Evolutionary conservation across 2,113 vertebrate genomes (phyloP), one percentile per base, ranked within the genome.

Genomic region (Sylvilagus bachmani): DNA sequence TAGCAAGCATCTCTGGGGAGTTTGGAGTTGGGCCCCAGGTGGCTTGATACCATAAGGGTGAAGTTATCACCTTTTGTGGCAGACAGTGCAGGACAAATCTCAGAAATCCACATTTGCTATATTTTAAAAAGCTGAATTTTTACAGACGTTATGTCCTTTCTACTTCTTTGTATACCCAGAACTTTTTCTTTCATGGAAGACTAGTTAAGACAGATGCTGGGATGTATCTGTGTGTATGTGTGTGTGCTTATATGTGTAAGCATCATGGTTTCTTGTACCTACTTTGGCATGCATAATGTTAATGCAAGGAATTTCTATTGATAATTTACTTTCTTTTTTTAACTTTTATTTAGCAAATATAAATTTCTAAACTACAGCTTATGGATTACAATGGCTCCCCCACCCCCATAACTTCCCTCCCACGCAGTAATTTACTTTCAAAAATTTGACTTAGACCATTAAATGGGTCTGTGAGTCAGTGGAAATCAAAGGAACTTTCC

Each of bases 51-150:
- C 38, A 8, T 25, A 14, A 55, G 0, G 19, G 21, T 1, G 12
- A 89, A 6, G 1, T 44, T 80, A n/a, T 81, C 5, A 75, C 10
- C n/a, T 69, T 69, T 10, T 79, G 5, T 10, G n/a, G 4, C 29
- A 70, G 44, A 67, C 0, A 1, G 16, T 22, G 10, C 61, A 86
- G 2, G 55, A 27, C 49, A 25, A 44, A 64, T 85, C 44, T 77
- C 22, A 31, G 29, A 73, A 89, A n/a, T 22, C 10, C 25, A 64
- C 38, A 53, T 3, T 87, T 83, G 70, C 5, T 78, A 62, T 31
- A 81, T 66, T 90, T 85, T 38, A 51, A 93, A 95, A 12, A 14
- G 27, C 51, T 49, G 67, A 21, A 19, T 64, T 87, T 67, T 88
- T 74, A 74, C 6, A 25, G 1, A 55, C 7, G 8, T 83, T 67